These are phyloP conservation scores for Dromococcyx pavoninus DNA, from an alignment of 2,797 vertebrate genomes.

Conservation along the genomic window DNA sequence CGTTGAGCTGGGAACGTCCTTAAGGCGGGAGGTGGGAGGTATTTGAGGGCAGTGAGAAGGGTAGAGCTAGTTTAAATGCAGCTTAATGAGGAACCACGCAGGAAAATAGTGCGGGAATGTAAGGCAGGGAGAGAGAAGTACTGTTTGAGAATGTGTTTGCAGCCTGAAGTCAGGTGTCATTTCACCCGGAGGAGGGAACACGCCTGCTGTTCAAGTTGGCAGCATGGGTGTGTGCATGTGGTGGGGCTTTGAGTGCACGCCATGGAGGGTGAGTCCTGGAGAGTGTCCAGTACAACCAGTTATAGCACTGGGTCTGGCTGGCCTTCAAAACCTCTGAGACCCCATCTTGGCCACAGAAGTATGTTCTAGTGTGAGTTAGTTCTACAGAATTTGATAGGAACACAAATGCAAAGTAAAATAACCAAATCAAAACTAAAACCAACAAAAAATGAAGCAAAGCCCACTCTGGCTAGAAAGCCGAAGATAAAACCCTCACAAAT, in stretches of 20 bases:
- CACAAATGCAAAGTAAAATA: not conserved
- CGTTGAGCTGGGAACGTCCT: not conserved
- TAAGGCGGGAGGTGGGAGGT: constrained; percentile 28
- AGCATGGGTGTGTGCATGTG: not conserved
- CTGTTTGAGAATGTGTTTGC: not conserved
- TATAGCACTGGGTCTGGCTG: not conserved
- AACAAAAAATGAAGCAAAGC: not conserved
- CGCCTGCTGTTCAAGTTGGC: not conserved
- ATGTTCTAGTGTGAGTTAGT: not conserved
- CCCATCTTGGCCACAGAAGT: not conserved
- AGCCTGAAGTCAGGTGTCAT: not conserved
- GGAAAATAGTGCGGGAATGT: not conserved
- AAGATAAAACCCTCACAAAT: constrained; percentile 53
- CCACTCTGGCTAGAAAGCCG: not conserved
- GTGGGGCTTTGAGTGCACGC: not conserved
- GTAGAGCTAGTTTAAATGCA: not conserved
- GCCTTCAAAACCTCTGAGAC: not conserved
- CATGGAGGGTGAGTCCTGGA: not conserved
- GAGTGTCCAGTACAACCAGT: not conserved
- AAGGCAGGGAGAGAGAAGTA: not conserved
- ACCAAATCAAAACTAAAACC: not conserved
- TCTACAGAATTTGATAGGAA: not conserved
- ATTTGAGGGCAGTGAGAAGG: not conserved
- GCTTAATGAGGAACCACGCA: not conserved
- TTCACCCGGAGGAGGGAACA: not conserved